Evolutionary conservation across 2,888 invertebrate genomes (phyloP).

Genomic region (Gasteruption jaculator): DNA sequence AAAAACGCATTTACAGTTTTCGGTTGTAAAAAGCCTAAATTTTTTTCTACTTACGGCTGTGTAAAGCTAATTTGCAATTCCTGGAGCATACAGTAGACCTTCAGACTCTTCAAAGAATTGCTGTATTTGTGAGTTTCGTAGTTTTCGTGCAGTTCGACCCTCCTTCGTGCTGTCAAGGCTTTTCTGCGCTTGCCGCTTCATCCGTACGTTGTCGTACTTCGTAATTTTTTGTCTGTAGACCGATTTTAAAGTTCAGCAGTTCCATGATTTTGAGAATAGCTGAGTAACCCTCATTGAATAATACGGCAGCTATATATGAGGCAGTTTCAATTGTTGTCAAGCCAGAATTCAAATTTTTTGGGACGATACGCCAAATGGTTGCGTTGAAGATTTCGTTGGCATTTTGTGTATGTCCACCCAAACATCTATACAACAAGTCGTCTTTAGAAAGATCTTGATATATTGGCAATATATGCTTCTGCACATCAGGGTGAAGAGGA

Average conservation of each 20-base stretch:
- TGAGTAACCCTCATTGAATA: constrained; percentile 13
- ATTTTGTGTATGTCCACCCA: constrained; percentile 6
- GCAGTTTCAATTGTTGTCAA: not conserved
- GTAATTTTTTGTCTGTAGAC: constrained; percentile 11
- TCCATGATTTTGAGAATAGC: too few species aligned
- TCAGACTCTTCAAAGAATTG: constrained; percentile 13
- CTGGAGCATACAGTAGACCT: constrained; percentile 14
- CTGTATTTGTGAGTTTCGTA: constrained; percentile 8
- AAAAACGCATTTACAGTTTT: too few species aligned
- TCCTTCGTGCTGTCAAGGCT: constrained; percentile 13
- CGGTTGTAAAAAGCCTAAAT: constrained; percentile 5
- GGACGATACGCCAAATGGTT: too few species aligned
- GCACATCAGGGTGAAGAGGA: too few species aligned
- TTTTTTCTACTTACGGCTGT: constrained; percentile 4
- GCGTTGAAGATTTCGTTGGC: too few species aligned
- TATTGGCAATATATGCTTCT: constrained; percentile 16
- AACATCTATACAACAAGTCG: too few species aligned
- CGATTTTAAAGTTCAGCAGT: constrained; percentile 15
- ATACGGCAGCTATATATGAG: constrained; percentile 1
- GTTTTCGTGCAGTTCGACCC: constrained; percentile 13
- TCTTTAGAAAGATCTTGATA: constrained; percentile 16
- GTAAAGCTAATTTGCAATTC: constrained; percentile 13
- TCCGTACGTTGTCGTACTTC: constrained; percentile 11
- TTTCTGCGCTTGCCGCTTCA: constrained; percentile 10
- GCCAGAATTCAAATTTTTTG: constrained; percentile 8